Base-by-base conservation (phyloP, 2,888 invertebrate genomes). In the Meteorus colon region DNA sequence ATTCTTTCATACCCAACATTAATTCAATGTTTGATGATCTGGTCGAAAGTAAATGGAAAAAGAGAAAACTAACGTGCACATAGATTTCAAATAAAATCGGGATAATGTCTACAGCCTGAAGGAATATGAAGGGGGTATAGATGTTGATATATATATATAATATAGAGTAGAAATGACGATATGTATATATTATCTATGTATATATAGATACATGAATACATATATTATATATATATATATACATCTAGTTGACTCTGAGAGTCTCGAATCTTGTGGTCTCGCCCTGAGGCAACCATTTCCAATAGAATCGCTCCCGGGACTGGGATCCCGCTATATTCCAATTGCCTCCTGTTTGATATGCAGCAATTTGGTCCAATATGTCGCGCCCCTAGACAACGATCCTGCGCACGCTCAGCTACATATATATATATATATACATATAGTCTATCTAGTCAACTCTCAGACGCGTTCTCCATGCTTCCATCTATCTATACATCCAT, bases 341-440 rank as follows among this genome's bases (percentile, higher is more conserved):
- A 88, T 88, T 87, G 88, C 86, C 84, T 82, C 84, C 87, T 85
- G 84, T 87, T 87, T 88, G 87, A 88, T 87, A 87, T 88, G 88
- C 88, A 83, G 84, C 87, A 88, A 87, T 88, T 88, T 87, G 84
- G 84, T 83, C 85, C 87, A 87, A 88, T 87, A 87, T 86, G 87
- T 87, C 88, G 85, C 86, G 83, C 86, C 84, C 85, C 82, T 82
- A 82, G 84, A 84, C 82, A 80, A 79, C 77, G 78, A 74, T 78
- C 70, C 68, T 73, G 73, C 77, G 73, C 74, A 78, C 65, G 62
- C 41, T 74, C 73, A 63, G 48, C 66, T 77, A 74, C 10, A 19
- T 55, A 55, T 55, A 24, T 55, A 55, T 24, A 24, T 48, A n/a
- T 48, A 48, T n/a, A n/a, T 48, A 48, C 12, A 45, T 8, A n/a